Conservation (phyloP, 2,113 vertebrate species). For the Panthera uncia region DNA sequence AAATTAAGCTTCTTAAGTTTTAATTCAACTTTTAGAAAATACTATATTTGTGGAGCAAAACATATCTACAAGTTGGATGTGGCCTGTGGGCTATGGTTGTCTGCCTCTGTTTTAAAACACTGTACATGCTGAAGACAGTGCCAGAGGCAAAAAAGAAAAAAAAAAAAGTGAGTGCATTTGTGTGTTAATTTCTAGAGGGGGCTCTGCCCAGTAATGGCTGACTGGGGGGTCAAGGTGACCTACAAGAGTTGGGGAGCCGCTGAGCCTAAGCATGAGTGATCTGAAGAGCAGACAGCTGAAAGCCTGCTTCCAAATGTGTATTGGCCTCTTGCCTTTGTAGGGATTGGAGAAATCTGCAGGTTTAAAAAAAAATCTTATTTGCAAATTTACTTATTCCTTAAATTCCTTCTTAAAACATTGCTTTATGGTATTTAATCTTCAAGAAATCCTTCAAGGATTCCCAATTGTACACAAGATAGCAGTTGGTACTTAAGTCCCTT, state of each 20-base stretch:
- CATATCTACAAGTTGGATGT: not conserved
- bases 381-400: constrained; percentile 77
- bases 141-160: not conserved
- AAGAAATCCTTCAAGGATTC: constrained; percentile 70
- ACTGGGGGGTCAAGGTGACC: not conserved
- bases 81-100: not conserved
- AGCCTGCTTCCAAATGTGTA: not conserved
- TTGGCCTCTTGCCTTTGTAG: not conserved
- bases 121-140: not conserved
- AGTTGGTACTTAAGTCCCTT: constrained; percentile 60
- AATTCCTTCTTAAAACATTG: constrained; percentile 76
- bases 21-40: constrained; percentile 43
- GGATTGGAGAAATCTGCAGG: constrained; percentile 47
- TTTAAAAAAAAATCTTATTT: constrained; percentile 73
- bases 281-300: not conserved
- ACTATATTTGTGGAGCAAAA: not conserved
- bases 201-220: not conserved
- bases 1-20: constrained; percentile 32
- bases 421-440: constrained; percentile 73
- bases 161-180: not conserved
- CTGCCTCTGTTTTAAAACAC: constrained; percentile 31
- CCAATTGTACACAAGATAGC: constrained; percentile 59
- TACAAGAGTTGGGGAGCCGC: accelerated
- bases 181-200: not conserved
- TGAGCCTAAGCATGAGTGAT: not conserved